Evolutionary conservation across 2,888 invertebrate genomes (phyloP).

Genomic region (Schizaphis graminum): DNA sequence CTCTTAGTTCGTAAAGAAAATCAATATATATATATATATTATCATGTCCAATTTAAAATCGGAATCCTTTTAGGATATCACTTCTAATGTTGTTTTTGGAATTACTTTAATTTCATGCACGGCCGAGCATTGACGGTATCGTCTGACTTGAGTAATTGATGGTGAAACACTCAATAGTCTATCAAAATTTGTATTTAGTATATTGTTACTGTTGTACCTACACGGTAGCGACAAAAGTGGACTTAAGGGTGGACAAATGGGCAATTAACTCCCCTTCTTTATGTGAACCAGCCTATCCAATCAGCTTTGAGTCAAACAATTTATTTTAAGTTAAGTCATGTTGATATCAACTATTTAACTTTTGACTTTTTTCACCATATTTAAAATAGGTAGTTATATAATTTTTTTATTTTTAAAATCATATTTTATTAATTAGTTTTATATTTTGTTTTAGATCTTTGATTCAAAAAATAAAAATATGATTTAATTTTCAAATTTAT

Average conservation of each 20-base stretch:
- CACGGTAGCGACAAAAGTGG: neutral
- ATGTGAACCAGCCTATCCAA: neutral
- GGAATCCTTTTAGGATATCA: slow-evolving; percentile 23
- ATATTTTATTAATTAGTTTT: neutral
- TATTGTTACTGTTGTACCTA: neutral
- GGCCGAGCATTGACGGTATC: neutral
- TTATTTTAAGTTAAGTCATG: neutral
- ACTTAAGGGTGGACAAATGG: neutral
- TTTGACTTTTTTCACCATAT: neutral
- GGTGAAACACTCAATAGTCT: neutral
- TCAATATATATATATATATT: neutral
- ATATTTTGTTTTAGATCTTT: neutral
- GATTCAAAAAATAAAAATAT: neutral
- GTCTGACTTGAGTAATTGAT: slow-evolving; percentile 36
- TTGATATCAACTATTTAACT: neutral
- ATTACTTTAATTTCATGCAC: slow-evolving; percentile 44
- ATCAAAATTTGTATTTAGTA: neutral
- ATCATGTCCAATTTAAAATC: neutral
- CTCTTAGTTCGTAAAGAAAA: neutral
- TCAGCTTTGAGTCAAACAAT: neutral
- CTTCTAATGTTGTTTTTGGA: neutral
- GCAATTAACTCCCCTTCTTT: neutral
- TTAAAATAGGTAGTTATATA: neutral
- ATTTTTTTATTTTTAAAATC: neutral
- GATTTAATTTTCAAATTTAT: neutral